A percentile compares a stretch with the other conserved stretches of the same genome.
phyloP scores from a whole-genome alignment of 2,888 invertebrate genomes.

The Cosmopolites sordidus region DNA sequence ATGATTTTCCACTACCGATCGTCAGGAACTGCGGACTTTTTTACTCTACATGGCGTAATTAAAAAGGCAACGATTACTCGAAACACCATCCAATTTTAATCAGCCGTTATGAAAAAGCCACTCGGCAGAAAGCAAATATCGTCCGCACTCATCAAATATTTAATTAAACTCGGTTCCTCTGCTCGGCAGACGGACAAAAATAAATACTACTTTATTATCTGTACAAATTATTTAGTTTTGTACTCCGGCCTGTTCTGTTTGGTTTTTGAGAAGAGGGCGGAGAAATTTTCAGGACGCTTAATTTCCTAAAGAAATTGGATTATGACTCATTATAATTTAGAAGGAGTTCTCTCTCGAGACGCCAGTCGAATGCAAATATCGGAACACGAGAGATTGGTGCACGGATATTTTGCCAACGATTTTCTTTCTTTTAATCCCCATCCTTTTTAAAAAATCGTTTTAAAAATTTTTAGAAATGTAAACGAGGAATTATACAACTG shows the following conservation, averaged over 20 bases:
- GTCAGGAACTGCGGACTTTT: neutral
- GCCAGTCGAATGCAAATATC: constrained; percentile 9
- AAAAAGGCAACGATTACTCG: constrained; percentile 1
- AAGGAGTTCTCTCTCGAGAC: constrained; percentile 12
- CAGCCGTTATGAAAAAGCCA: constrained; percentile 4
- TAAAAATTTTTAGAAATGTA: no score
- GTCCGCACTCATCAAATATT: constrained; percentile 19
- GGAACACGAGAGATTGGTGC: neutral
- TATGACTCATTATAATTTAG: constrained; percentile 24
- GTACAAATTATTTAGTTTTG: constrained; percentile 27
- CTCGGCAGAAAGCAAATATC: constrained; percentile 17
- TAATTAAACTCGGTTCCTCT: constrained; percentile 18
- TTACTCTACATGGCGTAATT: neutral
- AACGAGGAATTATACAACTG: no score
- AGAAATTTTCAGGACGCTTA: constrained; percentile 22
- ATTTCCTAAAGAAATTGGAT: constrained; percentile 23
- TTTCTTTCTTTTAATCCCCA: neutral
- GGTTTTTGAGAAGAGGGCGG: constrained; percentile 12
- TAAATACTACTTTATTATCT: constrained; percentile 25
- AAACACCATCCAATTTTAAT: constrained; percentile 1
- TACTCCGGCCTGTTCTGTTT: constrained; percentile 17
- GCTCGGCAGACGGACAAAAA: constrained; percentile 15
- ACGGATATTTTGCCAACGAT: neutral
- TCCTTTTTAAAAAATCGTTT: no score
- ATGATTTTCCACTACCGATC: neutral